These are phyloP conservation scores for Tachuris rubrigastra DNA, from an alignment of 2,113 vertebrate species.

Conservation along the genomic window DNA sequence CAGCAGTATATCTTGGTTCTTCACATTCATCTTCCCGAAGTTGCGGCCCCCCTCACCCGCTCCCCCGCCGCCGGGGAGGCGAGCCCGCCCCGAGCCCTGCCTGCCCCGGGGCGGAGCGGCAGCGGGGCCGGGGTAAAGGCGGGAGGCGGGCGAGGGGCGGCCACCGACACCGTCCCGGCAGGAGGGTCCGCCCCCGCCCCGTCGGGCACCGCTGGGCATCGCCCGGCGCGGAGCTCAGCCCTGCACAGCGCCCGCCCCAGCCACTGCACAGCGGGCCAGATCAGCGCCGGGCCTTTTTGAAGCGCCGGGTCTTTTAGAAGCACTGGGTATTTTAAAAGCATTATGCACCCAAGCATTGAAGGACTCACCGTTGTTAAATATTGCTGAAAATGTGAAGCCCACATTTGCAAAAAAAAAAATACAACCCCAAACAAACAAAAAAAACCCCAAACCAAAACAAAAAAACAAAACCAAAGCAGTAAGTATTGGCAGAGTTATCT, in stretches of 20 bases:
- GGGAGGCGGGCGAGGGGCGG: not conserved
- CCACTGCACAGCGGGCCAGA: rapidly evolving
- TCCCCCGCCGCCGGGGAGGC: not conserved
- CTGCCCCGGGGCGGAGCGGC: constrained; percentile 23
- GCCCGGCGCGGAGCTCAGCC: not conserved
- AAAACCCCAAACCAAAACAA: too few relatives aligned
- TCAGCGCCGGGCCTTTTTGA: rapidly evolving
- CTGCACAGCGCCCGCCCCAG: rapidly evolving
- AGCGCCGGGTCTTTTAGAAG: rapidly evolving
- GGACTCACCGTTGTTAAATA: not conserved
- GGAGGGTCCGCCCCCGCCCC: too few relatives aligned
- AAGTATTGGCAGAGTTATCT: not conserved
- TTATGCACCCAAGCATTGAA: not conserved
- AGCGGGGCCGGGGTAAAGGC: not conserved
- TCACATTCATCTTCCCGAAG: constrained; percentile 22
- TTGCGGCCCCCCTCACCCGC: rapidly evolving
- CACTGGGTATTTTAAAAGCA: too few relatives aligned
- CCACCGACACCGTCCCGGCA: not conserved
- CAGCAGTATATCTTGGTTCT: constrained; percentile 65
- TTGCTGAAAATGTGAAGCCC: not conserved
- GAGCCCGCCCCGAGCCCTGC: not conserved
- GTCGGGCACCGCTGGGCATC: not conserved
- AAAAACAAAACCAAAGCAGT: too few relatives aligned
- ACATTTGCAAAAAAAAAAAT: not conserved
- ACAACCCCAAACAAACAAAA: too few relatives aligned